phyloP scores from a whole-genome alignment of 2,797 vertebrate species.

The Ptychadena robeensis region DNA sequence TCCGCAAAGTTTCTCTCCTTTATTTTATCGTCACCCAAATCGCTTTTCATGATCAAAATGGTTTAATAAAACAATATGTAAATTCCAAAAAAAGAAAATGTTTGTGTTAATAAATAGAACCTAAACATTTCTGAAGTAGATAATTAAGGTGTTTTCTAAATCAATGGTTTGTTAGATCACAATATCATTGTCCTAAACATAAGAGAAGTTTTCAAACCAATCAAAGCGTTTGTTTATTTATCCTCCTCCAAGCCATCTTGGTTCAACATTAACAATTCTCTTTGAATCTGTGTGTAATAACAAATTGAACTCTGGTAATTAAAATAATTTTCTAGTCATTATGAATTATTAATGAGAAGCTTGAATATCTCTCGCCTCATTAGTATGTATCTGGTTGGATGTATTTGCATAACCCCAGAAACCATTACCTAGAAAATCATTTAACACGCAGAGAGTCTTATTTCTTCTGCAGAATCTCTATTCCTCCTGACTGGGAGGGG shows the following conservation, averaged over 20 bases:
- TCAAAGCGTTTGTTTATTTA: constrained; percentile 56
- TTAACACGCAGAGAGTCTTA: constrained; percentile 29
- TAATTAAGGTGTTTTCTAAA: constrained; percentile 35
- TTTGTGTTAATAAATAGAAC: constrained; percentile 15
- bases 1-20: neutral
- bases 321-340: constrained; percentile 62
- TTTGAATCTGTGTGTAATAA: constrained; percentile 61
- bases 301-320: constrained; percentile 63
- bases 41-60: neutral
- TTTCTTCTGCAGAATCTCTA: constrained; percentile 6
- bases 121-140: constrained; percentile 36
- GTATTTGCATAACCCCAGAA: constrained; percentile 62
- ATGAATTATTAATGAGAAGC: constrained; percentile 61
- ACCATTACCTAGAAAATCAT: constrained; percentile 57
- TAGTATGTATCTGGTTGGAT: constrained; percentile 61
- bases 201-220: constrained; percentile 40
- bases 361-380: constrained; percentile 57
- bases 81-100: constrained; percentile 27
- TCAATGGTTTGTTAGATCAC: constrained; percentile 36
- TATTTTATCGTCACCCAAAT: neutral
- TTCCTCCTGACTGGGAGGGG: constrained; percentile 7
- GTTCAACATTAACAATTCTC: constrained; percentile 60
- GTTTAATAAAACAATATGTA: constrained; percentile 17
- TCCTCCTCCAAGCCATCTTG: constrained; percentile 51
- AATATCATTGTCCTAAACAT: constrained; percentile 28